Evolutionary conservation across 2,888 invertebrate genomes (phyloP), one percentile per base, ranked within the genome.

Genomic region (Pollenia angustigena): DNA sequence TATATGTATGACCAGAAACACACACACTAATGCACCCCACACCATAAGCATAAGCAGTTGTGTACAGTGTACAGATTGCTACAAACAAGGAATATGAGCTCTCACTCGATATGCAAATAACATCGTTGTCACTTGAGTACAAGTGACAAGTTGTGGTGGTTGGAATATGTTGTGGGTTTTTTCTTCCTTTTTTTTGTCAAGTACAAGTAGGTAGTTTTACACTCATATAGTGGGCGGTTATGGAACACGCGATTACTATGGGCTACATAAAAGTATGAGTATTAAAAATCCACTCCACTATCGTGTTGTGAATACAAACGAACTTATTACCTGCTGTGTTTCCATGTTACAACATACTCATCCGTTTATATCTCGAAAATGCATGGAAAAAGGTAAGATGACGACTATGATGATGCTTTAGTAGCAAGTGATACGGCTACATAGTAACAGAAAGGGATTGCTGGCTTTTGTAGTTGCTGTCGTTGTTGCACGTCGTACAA

Each of bases 191-290:
- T 23, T 48, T 44, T 60, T 74, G 54, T 83, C 54, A 81, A 56
- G 40, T 56, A 42, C 74, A 72, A 87, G 80, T 84, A 81, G 84
- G 72, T 81, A 81, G 84, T 76, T 78, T 82, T 76, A 83, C 84
- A 87, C 66, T 72, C 82, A 81, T 87, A 85, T 89, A 87, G 89
- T 89, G 89, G 89, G 89, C 89, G 89, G 85, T 81, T 87, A 82
- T 88, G 81, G 60, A 78, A 88, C 88, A 85, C 87, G 88, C 88
- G 88, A 88, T 88, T 88, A 88, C 79, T 81, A 76, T 54, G 40
- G 68, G 79, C 46, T 23, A 60, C 64, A 85, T 56, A 69, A 69
- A 69, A 42, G 64, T 62, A 64, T 46, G 60, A 74, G 75, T 81
- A 81, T 66, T 72, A 76, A 80, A 80, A 80, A 81, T 83, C 79